A percentile compares a stretch with the other conserved stretches of the same genome.
These are phyloP conservation scores for Corapipo altera DNA, from an alignment of 2,113 vertebrate genomes.

Conservation along the genomic window DNA sequence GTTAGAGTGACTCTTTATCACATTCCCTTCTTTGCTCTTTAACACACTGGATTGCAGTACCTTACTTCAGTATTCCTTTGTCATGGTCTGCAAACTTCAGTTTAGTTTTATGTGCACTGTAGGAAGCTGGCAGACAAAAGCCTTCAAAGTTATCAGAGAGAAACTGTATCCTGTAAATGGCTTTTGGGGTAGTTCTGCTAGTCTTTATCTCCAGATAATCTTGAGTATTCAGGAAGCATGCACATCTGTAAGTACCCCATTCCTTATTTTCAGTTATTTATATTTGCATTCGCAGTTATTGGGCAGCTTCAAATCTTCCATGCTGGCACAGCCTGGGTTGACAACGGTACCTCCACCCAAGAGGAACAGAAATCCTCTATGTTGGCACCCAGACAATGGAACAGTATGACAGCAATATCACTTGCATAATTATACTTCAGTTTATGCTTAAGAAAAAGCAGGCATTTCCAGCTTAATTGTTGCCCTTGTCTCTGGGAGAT, in stretches of 20 bases:
- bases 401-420: neutral
- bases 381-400: neutral
- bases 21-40: neutral
- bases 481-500: neutral
- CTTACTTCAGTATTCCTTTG: neutral
- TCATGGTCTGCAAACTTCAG: neutral
- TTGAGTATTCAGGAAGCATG: neutral
- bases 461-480: constrained; percentile 1
- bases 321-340: neutral
- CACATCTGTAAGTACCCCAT: neutral
- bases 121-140: neutral
- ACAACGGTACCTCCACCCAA: neutral
- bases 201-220: neutral
- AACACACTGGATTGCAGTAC: neutral
- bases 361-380: neutral
- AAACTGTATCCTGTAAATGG: neutral
- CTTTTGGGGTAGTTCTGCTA: neutral
- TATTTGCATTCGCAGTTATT: neutral
- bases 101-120: neutral
- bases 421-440: constrained; percentile 5
- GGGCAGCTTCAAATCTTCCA: neutral
- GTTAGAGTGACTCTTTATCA: neutral
- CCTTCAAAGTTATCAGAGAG: neutral
- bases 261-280: neutral
- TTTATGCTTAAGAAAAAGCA: neutral